Evolutionary conservation across 2,113 vertebrate genomes (phyloP).

Genomic region (Ptilorrhoa leucosticta): DNA sequence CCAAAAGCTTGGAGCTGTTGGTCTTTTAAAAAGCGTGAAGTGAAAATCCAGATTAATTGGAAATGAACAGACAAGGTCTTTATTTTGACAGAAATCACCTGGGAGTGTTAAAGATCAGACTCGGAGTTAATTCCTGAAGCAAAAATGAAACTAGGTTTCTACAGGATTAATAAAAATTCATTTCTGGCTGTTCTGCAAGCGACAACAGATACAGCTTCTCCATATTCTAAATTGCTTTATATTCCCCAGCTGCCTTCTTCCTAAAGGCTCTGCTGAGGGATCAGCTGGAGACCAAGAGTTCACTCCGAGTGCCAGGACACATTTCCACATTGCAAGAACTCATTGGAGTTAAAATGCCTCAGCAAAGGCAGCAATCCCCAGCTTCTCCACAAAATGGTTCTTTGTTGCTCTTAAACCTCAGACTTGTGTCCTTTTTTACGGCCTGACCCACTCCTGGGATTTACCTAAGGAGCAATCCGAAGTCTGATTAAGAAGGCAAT

Average conservation of each 20-base stretch:
- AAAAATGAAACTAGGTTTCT: slow-evolving; percentile 14
- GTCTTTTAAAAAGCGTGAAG: not conserved
- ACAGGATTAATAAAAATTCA: slow-evolving; percentile 19
- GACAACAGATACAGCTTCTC: not conserved
- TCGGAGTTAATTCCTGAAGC: slow-evolving; percentile 23
- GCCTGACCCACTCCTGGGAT: slow-evolving; percentile 13
- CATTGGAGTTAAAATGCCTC: slow-evolving; percentile 28
- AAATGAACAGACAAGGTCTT: slow-evolving; percentile 35
- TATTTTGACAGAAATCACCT: slow-evolving; percentile 42
- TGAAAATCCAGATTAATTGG: slow-evolving; percentile 51
- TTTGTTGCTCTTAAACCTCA: slow-evolving; percentile 40
- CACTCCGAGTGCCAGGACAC: not conserved
- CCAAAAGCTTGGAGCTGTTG: not conserved
- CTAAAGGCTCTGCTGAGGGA: slow-evolving; percentile 24
- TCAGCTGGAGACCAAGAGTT: slow-evolving; percentile 29
- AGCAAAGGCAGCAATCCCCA: slow-evolving; percentile 4
- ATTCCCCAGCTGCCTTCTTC: not conserved
- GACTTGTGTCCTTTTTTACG: slow-evolving; percentile 15
- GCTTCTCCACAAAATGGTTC: slow-evolving; percentile 12
- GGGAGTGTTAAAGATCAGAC: slow-evolving; percentile 32
- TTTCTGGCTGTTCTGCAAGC: not conserved
- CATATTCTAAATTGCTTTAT: slow-evolving; percentile 21
- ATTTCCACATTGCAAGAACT: not conserved
- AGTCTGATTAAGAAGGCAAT: slow-evolving; percentile 55
- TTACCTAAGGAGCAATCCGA: slow-evolving; percentile 13